phyloP scores from a whole-genome alignment of 2,888 invertebrate species.

The Pseudococcus jackbeardsleyi region DNA sequence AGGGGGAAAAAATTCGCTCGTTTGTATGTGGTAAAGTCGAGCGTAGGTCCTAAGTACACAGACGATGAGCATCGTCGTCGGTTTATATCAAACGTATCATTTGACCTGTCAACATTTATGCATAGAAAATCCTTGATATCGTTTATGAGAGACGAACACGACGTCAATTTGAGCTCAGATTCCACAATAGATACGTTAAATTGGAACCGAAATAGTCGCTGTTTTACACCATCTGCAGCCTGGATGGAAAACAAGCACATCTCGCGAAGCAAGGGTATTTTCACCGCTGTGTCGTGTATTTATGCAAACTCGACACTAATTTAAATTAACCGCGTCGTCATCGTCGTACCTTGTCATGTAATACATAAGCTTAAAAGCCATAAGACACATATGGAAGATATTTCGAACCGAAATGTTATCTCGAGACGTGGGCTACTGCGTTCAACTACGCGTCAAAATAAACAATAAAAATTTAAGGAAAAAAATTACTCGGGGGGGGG shows the following conservation, averaged over 20 bases:
- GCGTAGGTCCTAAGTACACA: neutral
- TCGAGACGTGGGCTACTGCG: neutral
- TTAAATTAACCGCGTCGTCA: constrained; percentile 7
- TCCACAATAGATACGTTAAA: constrained; percentile 27
- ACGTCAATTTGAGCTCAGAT: constrained; percentile 1
- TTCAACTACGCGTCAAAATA: neutral
- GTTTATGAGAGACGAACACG: constrained; percentile 11
- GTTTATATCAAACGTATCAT: constrained; percentile 2
- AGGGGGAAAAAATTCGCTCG: neutral
- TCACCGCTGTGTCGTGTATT: too few species aligned
- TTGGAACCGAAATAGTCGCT: neutral
- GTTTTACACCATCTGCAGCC: neutral
- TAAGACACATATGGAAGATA: neutral
- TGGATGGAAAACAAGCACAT: neutral
- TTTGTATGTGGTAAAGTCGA: neutral
- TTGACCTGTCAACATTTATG: constrained; percentile 21
- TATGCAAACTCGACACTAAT: constrained; percentile 20
- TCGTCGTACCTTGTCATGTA: neutral
- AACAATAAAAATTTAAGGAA: neutral
- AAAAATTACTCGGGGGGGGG: neutral
- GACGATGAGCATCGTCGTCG: neutral
- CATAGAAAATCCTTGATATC: neutral
- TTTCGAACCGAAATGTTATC: neutral
- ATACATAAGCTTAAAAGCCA: neutral
- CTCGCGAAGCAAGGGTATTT: neutral